A percentile compares a stretch with the other conserved stretches of the same genome.
Evolutionary conservation across 2,888 invertebrate genomes (phyloP).

Genomic region (Gortyna flavago): DNA sequence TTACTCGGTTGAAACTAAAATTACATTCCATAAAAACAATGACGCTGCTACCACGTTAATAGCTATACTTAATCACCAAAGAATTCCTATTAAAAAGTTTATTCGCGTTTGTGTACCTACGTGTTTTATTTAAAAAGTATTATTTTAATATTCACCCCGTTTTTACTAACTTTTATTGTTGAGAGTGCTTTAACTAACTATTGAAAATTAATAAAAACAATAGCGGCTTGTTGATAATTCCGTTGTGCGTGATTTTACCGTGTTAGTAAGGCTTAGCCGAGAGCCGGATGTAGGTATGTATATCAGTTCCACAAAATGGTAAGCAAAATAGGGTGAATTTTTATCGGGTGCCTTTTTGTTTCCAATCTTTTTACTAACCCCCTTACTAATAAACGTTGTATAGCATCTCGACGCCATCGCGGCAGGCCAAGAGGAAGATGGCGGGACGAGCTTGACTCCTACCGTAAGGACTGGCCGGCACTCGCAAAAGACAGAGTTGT

Average conservation of each 20-base stretch:
- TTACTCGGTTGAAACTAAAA: not conserved
- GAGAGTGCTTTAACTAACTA: not conserved
- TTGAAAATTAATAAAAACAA: conserved; percentile 6
- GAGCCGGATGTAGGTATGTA: not conserved
- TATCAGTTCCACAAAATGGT: not conserved
- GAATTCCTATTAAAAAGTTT: conserved; percentile 35
- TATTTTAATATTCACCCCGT: not conserved
- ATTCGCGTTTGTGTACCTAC: conserved; percentile 18
- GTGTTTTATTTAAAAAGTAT: conserved; percentile 16
- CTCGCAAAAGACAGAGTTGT: too few species aligned
- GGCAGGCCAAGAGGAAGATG: too few species aligned
- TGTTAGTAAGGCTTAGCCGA: conserved; percentile 9
- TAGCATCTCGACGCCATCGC: too few species aligned
- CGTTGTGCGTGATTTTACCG: conserved; percentile 14
- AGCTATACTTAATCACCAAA: conserved; percentile 50
- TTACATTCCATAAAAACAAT: conserved; percentile 29
- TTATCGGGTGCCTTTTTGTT: not conserved
- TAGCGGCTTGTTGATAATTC: not conserved
- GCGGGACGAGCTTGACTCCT: too few species aligned
- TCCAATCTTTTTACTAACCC: not conserved
- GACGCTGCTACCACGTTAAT: conserved; percentile 26
- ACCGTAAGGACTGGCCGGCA: too few species aligned
- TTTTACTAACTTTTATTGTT: not conserved
- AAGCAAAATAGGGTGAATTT: not conserved
- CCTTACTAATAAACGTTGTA: too few species aligned